Percentiles rank a stretch among this genome's conserved stretches.
Evolutionary conservation across 2,888 invertebrate genomes (phyloP).

Genomic region (Chromoteleia sp.): DNA sequence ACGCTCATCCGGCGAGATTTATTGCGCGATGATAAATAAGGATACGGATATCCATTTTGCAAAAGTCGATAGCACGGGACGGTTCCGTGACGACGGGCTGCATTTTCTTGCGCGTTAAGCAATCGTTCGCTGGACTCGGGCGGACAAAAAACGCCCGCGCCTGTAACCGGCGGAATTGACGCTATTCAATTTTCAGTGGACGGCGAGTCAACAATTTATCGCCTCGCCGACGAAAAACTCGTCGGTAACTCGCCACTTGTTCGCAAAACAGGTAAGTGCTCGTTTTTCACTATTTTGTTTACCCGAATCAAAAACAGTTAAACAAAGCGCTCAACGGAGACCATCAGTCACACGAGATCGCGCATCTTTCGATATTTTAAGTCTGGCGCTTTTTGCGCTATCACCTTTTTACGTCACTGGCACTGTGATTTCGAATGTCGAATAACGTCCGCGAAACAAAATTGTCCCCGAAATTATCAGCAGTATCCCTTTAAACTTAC

Average conservation of each 20-base stretch:
- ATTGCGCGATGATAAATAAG: constrained; percentile 66
- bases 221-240: constrained; percentile 24
- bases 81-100: constrained; percentile 42
- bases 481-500: constrained; percentile 9
- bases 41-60: constrained; percentile 60
- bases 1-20: constrained; percentile 59
- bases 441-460: constrained; percentile 43
- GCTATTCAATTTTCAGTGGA: constrained; percentile 52
- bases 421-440: constrained; percentile 35
- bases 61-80: constrained; percentile 63
- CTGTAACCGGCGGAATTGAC: constrained; percentile 26
- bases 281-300: constrained; percentile 34
- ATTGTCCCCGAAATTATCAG: constrained; percentile 36
- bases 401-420: constrained; percentile 5
- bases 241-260: constrained; percentile 7
- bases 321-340: not conserved
- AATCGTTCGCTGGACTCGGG: constrained; percentile 29
- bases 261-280: constrained; percentile 45
- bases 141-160: constrained; percentile 20
- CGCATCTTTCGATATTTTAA: not conserved
- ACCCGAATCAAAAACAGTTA: constrained; percentile 1
- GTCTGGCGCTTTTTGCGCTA: not conserved
- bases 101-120: constrained; percentile 19
- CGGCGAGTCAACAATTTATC: constrained; percentile 47
- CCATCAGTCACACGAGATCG: constrained; percentile 34